Conservation (phyloP, 2,797 vertebrate species). For the Pempheris klunzingeri region DNA sequence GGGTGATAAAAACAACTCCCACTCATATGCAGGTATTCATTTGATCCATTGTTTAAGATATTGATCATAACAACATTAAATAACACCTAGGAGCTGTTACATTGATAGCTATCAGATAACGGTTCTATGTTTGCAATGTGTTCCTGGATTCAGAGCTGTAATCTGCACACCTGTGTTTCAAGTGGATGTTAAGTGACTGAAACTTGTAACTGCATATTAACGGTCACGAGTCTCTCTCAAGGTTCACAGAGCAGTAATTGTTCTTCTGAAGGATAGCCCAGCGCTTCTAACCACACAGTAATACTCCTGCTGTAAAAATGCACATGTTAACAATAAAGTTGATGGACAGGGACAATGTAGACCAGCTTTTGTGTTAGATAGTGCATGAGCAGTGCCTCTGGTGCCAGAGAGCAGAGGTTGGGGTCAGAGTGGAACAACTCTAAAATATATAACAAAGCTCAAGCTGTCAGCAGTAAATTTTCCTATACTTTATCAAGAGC, state of each 20-base stretch:
- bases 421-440: neutral
- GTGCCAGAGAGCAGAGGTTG: conserved; percentile 2
- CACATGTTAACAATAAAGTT: conserved; percentile 31
- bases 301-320: conserved; percentile 17
- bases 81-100: neutral
- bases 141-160: conserved; percentile 1
- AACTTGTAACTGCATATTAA: conserved; percentile 25
- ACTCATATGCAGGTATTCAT: neutral
- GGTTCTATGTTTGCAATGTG: neutral
- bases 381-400: neutral
- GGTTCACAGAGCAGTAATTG: conserved; percentile 11
- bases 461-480: neutral
- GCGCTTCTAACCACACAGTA: conserved; percentile 6
- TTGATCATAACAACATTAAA: neutral
- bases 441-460: conserved; percentile 1
- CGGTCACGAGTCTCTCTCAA: conserved; percentile 5
- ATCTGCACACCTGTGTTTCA: conserved; percentile 26
- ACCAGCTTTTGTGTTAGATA: conserved; percentile 1
- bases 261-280: conserved; percentile 1
- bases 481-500: conserved; percentile 1
- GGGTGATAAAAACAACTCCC: neutral
- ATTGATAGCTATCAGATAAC: neutral
- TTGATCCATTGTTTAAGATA: conserved; percentile 6
- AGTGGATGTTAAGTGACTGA: conserved; percentile 12
- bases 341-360: conserved; percentile 25